phyloP scores from a whole-genome alignment of 2,888 invertebrate genomes.

The Papilio elwesi region DNA sequence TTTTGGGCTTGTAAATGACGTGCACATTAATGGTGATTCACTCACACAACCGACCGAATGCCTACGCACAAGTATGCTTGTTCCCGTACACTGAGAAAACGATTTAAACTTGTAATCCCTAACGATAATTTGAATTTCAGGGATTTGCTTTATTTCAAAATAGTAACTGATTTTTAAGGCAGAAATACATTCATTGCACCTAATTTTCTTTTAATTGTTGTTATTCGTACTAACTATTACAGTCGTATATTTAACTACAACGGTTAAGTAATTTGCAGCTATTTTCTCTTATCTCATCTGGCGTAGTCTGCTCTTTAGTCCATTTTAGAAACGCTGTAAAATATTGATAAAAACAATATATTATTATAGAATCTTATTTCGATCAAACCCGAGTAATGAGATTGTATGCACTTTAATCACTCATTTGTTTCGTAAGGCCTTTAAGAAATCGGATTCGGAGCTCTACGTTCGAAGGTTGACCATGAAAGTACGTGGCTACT shows the following conservation, averaged over 20 bases:
- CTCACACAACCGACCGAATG: slow-evolving; percentile 59
- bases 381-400: too few species aligned
- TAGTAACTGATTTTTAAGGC: slow-evolving; percentile 47
- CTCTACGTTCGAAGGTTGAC: not conserved
- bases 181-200: not conserved
- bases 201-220: too few species aligned
- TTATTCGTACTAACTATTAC: too few species aligned
- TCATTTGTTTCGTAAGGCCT: not conserved
- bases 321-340: too few species aligned
- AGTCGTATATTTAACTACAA: too few species aligned
- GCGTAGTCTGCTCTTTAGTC: too few species aligned
- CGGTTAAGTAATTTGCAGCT: too few species aligned
- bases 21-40: slow-evolving; percentile 74
- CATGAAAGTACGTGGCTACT: not conserved
- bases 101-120: slow-evolving; percentile 82
- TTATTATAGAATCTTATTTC: too few species aligned
- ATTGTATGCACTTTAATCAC: not conserved
- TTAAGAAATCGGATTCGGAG: not conserved
- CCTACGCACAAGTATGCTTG: slow-evolving; percentile 62
- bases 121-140: slow-evolving; percentile 80
- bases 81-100: slow-evolving; percentile 69
- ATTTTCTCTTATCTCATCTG: too few species aligned
- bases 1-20: slow-evolving; percentile 79
- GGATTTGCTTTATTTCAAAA: slow-evolving; percentile 67
- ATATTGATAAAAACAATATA: too few species aligned